These are phyloP conservation scores for Brachystomella parvula DNA, from an alignment of 1,140 invertebrate species.

Conservation along the genomic window DNA sequence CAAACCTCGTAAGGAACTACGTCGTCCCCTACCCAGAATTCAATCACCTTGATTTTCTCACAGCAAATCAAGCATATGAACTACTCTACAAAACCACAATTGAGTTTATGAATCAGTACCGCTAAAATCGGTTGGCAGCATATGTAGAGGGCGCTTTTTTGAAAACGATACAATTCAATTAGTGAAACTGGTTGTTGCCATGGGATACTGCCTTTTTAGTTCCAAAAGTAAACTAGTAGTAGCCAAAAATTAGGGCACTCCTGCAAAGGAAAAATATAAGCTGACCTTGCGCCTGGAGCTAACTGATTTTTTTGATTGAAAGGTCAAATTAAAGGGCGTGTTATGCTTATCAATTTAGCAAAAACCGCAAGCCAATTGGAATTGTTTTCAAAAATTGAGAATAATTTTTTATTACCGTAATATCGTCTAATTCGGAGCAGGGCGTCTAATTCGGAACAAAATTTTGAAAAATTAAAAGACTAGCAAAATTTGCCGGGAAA, in stretches of 20 bases:
- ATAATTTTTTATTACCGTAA: background rate
- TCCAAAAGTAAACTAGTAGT: conserved; percentile 2
- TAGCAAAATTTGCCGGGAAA: background rate
- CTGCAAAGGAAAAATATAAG: no score
- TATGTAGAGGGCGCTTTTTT: background rate
- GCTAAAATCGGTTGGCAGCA: background rate
- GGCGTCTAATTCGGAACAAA: background rate
- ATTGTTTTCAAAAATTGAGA: background rate
- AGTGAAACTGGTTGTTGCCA: background rate
- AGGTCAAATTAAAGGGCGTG: no score
- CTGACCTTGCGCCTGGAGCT: no score
- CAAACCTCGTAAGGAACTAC: background rate
- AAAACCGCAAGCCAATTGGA: background rate
- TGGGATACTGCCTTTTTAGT: background rate
- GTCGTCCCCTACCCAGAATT: background rate
- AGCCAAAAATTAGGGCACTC: no score
- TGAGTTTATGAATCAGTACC: background rate
- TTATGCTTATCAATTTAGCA: no score
- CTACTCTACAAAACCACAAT: background rate
- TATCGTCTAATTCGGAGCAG: no score
- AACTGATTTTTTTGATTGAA: no score
- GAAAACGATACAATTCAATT: background rate
- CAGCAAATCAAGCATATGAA: background rate
- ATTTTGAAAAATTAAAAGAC: background rate
- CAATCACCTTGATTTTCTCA: background rate